These are phyloP conservation scores for cat (Felis catus) DNA, from an alignment of 2,113 vertebrate genomes.

Conservation along the genomic window DNA sequence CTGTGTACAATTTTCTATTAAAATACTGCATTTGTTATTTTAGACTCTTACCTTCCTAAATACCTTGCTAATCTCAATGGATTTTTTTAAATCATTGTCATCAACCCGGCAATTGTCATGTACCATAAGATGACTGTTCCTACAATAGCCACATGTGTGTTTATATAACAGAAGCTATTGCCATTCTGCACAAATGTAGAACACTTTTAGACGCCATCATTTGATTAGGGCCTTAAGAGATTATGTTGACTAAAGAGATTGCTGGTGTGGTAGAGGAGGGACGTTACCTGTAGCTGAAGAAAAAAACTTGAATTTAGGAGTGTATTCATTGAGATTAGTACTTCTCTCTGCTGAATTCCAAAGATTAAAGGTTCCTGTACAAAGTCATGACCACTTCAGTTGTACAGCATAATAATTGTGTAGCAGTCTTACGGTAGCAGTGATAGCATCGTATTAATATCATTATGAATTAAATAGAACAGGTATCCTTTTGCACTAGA, in stretches of 20 bases:
- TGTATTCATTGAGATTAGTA: background rate
- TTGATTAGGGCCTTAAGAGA: background rate
- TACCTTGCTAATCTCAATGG: background rate
- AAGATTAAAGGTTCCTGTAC: background rate
- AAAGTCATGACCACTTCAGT: background rate
- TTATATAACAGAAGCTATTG: background rate
- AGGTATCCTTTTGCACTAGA: slow-evolving; percentile 68
- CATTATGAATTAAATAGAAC: slow-evolving; percentile 53
- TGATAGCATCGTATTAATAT: slow-evolving; percentile 59
- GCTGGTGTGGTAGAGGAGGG: background rate
- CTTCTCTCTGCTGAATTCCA: background rate
- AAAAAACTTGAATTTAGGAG: background rate
- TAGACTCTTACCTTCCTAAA: background rate
- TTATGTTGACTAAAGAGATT: slow-evolving; percentile 19
- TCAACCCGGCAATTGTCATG: background rate
- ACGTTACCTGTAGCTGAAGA: background rate
- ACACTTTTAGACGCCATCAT: background rate
- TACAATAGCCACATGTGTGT: background rate
- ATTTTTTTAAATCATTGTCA: background rate
- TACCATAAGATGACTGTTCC: background rate
- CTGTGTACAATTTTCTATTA: background rate
- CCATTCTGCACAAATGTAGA: background rate
- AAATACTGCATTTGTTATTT: slow-evolving; percentile 17
- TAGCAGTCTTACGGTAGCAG: background rate
- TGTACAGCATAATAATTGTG: background rate